A percentile compares a stretch with the other conserved stretches of the same genome.
Evolutionary conservation across 2,113 vertebrate species (phyloP).

Genomic region (Perognathus longimembris): DNA sequence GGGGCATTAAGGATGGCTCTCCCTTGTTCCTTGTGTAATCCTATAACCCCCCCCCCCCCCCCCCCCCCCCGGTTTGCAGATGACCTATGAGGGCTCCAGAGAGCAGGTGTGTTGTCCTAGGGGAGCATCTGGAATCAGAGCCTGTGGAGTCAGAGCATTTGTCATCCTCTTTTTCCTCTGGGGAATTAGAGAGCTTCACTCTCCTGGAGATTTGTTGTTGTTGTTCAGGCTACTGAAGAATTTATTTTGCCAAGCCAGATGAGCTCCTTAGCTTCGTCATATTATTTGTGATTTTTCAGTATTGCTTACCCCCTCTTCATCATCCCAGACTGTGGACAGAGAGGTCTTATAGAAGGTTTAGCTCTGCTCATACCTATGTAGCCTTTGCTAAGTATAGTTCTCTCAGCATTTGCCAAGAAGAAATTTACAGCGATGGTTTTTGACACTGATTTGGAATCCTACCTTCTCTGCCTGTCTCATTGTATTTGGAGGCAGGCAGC

Average conservation of each 20-base stretch:
- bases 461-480: background rate
- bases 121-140: background rate
- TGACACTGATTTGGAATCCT: background rate
- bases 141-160: background rate
- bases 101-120: background rate
- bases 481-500: background rate
- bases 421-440: background rate
- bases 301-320: background rate
- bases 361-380: background rate
- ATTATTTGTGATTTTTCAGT: slow-evolving; percentile 34
- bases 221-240: slow-evolving; percentile 23
- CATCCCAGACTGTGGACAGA: background rate
- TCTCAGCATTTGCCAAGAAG: background rate
- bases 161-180: background rate
- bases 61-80: background rate
- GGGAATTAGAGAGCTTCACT: background rate
- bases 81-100: background rate
- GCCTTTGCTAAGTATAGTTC: background rate
- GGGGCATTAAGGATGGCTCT: background rate
- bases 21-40: background rate
- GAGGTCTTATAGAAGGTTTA: background rate
- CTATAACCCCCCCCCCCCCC: too few relatives aligned
- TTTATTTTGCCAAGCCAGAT: slow-evolving; percentile 34
- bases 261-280: slow-evolving; percentile 42
- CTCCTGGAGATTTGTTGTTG: background rate